Percentiles rank a stretch among this genome's conserved stretches.
Evolutionary conservation across 2,888 invertebrate species (phyloP).

Genomic region (Cynaeus angustus): DNA sequence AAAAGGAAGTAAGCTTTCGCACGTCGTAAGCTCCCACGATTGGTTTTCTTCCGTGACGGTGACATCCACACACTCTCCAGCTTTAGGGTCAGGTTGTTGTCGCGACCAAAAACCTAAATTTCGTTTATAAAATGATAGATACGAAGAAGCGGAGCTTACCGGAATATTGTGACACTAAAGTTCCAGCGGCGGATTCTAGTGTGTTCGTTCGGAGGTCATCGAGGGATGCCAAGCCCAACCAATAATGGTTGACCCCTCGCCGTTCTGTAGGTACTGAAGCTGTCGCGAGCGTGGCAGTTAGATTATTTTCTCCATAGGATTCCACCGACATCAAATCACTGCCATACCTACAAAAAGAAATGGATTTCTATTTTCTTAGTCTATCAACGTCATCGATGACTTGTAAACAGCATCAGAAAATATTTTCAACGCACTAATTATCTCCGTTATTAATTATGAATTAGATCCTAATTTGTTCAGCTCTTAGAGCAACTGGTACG

Average conservation of each 20-base stretch:
- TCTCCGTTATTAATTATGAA: slow-evolving; percentile 17
- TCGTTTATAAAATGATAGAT: background rate
- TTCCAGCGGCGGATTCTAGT: slow-evolving; percentile 93
- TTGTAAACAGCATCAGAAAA: slow-evolving; percentile 2
- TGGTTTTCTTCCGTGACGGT: slow-evolving; percentile 81
- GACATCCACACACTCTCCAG: slow-evolving; percentile 94
- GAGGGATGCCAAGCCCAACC: slow-evolving; percentile 92
- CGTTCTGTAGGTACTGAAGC: slow-evolving; percentile 78
- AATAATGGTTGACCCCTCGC: slow-evolving; percentile 83
- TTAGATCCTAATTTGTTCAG: slow-evolving; percentile 55
- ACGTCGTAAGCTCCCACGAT: slow-evolving; percentile 95
- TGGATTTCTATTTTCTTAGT: background rate
- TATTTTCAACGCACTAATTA: slow-evolving; percentile 39
- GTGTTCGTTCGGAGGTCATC: slow-evolving; percentile 95
- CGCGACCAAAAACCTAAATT: slow-evolving; percentile 90
- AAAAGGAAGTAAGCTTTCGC: slow-evolving; percentile 94
- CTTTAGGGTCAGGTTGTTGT: slow-evolving; percentile 89
- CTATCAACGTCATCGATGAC: background rate
- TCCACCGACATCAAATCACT: slow-evolving; percentile 95
- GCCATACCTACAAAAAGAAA: slow-evolving; percentile 84
- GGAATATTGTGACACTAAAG: slow-evolving; percentile 92
- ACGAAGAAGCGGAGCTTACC: slow-evolving; percentile 72
- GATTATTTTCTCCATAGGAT: slow-evolving; percentile 92
- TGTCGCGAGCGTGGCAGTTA: slow-evolving; percentile 87
- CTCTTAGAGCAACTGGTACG: slow-evolving; percentile 52